A percentile compares a stretch with the other conserved stretches of the same genome.
These are phyloP conservation scores for Cosmia pyralina DNA, from an alignment of 2,888 invertebrate genomes.

Conservation along the genomic window DNA sequence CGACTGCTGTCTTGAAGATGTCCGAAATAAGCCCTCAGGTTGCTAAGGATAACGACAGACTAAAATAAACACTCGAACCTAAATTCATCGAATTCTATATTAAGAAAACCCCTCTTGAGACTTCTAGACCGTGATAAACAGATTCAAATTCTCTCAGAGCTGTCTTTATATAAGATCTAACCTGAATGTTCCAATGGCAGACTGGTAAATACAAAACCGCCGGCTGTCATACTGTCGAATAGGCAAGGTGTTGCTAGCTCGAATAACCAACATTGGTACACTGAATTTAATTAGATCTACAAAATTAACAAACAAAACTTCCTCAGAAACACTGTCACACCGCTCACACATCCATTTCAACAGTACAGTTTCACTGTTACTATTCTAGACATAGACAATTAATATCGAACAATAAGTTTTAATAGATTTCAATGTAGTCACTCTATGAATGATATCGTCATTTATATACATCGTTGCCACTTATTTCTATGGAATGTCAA, in stretches of 20 bases:
- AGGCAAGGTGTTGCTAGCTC: constrained; percentile 10
- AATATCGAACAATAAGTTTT: constrained; percentile 36
- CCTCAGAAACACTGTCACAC: neutral
- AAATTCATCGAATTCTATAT: constrained; percentile 3
- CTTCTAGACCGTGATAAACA: neutral
- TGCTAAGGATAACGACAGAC: constrained; percentile 6
- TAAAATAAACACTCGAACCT: constrained; percentile 7
- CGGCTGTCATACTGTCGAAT: constrained; percentile 40
- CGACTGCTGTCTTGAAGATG: neutral
- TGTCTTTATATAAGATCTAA: constrained; percentile 31
- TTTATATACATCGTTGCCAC: constrained; percentile 26
- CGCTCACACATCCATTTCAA: constrained; percentile 9
- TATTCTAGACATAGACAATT: constrained; percentile 19
- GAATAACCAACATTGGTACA: constrained; percentile 43
- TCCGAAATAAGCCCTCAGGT: neutral
- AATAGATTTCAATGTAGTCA: constrained; percentile 46
- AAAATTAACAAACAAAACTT: constrained; percentile 22
- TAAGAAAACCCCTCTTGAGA: neutral
- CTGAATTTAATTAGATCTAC: constrained; percentile 12
- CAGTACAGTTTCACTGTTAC: neutral
- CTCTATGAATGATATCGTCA: constrained; percentile 12
- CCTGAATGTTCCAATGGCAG: constrained; percentile 21
- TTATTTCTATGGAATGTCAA: constrained; percentile 32
- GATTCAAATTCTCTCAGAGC: neutral
- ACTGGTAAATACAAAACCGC: constrained; percentile 39